Evolutionary conservation across 2,113 vertebrate genomes (phyloP), one percentile per base, ranked within the genome.

Genomic region (Cebidichthys violaceus): DNA sequence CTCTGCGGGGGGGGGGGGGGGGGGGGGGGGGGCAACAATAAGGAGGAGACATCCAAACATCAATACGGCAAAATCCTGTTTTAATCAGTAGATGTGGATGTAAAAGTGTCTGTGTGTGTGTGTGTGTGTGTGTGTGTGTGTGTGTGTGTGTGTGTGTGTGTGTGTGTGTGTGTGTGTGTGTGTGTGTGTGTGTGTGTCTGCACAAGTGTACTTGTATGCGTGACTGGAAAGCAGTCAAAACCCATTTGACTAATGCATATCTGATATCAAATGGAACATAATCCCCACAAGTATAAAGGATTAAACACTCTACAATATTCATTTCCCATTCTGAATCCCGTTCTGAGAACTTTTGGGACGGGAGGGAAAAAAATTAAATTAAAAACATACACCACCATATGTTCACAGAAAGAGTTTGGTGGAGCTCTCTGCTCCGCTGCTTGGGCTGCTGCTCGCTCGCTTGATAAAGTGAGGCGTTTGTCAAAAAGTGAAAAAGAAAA

Each of bases 201-300:
- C 54, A 57, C 75, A 70, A 27, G 20, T 65, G 73, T 68, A 18
- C 69, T 62, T 7, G 31, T 29, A 10, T 65, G 75, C 65, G 80
- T 79, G 83, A 55, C 77, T 57, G 60, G 35, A 73, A 24, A 57
- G 52, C 82, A 57, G 75, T 70, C 50, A 41, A 69, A 82, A 69
- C 54, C 81, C 79, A 83, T 92, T 79, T 77, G 70, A 85, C 89
- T 86, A 85, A 92, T 89, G 86, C 84, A 89, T 88, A 90, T 90
- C 83, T 86, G 76, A 88, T 90, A 87, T 87, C 83, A 92, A 94
- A 88, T 88, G 85, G 78, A 87, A 84, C 47, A 84, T 90, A 93
- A 93, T 93, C 92, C 87, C 66, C 77, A 66, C 77, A 74, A 75
- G 79, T 70, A 88, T 69, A 54, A 86, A 80, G 87, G 92, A 93